Evolutionary conservation across 1,140 invertebrate species (phyloP), one percentile per base, ranked within the genome.

Genomic region (Thaumatotibia leucotreta): DNA sequence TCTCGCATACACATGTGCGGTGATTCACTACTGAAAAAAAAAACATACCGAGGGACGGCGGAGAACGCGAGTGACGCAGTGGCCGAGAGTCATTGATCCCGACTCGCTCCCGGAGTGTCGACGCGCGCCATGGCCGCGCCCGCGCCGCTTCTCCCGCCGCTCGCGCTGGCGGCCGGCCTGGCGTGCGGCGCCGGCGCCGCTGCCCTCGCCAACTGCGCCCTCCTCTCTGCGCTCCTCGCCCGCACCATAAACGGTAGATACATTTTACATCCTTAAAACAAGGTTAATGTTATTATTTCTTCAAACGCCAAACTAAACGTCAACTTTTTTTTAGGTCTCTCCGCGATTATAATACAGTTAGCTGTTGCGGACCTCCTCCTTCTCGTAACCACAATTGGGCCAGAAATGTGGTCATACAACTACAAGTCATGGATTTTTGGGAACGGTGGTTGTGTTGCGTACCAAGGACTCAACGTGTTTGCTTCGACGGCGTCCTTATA

Each of bases 401-500:
- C 87, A 11, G 93, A 93, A 78, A 67, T 93, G 32, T 91, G 91
- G 79, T 89, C 84, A 1, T 75, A 85, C 35, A 91, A 92, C 63
- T 61, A 72, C 20, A 77, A 84, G 65, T 84, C 84, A 17, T 93
- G 93, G 93, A 75, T 68, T 9, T 92, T 93, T 68, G 85, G 92
- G 3, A 70, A 67, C 14, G 76, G 76, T 27, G 74, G 83, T 14
- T 93, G 93, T 69, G 77, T 87, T 10, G 70, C 91, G 0, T 93
- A 91, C 75, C 76, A 88, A 58, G 92, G 92, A 17, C 75, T 89
- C 5, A 91, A 90, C 75, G 84, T 92, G 8, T 89, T 93, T 58
- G 74, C 87, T 3, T 91, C 92, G n/a, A 92, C 92, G 10, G 83
- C 91, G 22, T 84, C 84, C 5, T 73, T 92, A 5, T 93, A 93